These are phyloP conservation scores for Pammene aurita DNA, from an alignment of 2,888 invertebrate species.

Conservation along the genomic window DNA sequence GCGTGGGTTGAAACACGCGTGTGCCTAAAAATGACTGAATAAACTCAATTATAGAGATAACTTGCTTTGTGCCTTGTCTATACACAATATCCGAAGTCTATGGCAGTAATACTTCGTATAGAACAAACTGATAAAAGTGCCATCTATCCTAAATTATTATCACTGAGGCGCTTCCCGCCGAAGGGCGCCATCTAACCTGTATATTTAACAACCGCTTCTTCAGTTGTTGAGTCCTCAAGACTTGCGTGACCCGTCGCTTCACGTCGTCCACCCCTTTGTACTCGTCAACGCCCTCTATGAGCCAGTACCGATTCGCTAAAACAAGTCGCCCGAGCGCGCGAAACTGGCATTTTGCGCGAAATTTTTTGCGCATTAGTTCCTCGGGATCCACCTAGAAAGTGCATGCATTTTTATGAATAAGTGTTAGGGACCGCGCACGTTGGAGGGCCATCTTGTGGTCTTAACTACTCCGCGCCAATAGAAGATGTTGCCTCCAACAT, in stretches of 20 bases:
- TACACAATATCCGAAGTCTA: no score
- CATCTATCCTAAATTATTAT: no score
- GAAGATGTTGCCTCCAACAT: no score
- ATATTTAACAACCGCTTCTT: slow-evolving; percentile 78
- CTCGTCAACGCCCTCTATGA: slow-evolving; percentile 76
- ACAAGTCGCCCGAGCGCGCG: slow-evolving; percentile 82
- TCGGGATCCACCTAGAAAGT: slow-evolving; percentile 61
- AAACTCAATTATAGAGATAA: no score
- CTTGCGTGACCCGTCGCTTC: slow-evolving; percentile 80
- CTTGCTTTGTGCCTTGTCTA: no score
- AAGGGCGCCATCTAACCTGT: slow-evolving; percentile 59
- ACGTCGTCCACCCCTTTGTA: slow-evolving; percentile 80
- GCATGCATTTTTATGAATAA: not conserved
- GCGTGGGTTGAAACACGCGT: no score
- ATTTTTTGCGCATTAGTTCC: slow-evolving; percentile 65
- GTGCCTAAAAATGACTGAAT: no score
- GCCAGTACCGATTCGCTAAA: slow-evolving; percentile 83
- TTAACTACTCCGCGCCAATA: no score
- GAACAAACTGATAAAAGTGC: no score
- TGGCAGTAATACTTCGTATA: not conserved
- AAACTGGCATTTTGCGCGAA: slow-evolving; percentile 81
- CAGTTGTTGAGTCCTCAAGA: slow-evolving; percentile 74
- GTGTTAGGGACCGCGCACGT: not conserved
- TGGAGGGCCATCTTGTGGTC: no score
- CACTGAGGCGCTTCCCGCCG: no score